These are phyloP conservation scores for Sitta carolinensis DNA, from an alignment of 2,797 vertebrate species.

Conservation along the genomic window DNA sequence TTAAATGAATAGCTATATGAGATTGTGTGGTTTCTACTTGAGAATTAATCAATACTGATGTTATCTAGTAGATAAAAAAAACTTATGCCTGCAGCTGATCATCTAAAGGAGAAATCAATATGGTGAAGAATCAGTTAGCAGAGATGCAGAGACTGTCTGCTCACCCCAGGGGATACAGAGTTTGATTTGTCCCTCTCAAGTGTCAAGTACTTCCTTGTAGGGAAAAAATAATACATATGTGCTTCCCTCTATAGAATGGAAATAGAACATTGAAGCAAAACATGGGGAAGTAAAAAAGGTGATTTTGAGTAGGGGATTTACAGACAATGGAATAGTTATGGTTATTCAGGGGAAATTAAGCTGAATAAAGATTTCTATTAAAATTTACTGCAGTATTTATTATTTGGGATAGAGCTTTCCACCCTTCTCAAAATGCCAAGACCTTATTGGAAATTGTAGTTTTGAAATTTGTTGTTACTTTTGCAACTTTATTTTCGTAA, in stretches of 20 bases:
- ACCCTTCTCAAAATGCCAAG: background rate
- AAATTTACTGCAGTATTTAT: background rate
- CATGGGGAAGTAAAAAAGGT: background rate
- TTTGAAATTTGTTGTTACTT: background rate
- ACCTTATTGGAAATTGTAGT: background rate
- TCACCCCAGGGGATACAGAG: background rate
- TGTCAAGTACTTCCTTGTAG: background rate
- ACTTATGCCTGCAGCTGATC: conserved; percentile 28
- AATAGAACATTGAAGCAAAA: background rate
- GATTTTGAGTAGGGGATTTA: background rate
- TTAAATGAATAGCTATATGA: conserved; percentile 29
- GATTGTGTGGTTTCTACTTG: conserved; percentile 13
- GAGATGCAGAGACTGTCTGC: background rate
- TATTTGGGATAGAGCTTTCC: background rate
- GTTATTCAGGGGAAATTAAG: background rate
- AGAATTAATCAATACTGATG: conserved; percentile 47
- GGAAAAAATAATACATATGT: background rate
- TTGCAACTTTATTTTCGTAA: background rate
- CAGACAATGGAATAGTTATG: background rate
- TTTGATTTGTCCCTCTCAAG: background rate
- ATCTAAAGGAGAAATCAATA: conserved; percentile 40
- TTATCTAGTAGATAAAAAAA: conserved; percentile 16
- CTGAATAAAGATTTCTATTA: background rate
- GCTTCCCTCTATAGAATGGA: background rate
- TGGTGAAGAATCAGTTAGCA: conserved; percentile 12